Evolutionary conservation across 2,113 vertebrate species (phyloP), one percentile per base, ranked within the genome.

Genomic region (Nyctibius bracteatus): DNA sequence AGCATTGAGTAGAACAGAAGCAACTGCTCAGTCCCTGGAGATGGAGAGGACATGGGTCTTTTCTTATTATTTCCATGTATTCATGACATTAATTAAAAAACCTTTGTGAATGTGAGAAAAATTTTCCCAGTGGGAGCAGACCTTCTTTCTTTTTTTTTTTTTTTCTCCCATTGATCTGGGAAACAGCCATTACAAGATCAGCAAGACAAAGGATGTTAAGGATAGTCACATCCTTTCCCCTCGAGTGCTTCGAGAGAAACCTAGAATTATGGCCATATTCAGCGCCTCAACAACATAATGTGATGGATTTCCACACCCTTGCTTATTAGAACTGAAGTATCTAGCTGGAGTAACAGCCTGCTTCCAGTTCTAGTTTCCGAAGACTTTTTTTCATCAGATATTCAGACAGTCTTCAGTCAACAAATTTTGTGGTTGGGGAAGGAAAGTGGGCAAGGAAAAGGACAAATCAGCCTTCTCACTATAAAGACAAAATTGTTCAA

Each of bases 91-190:
- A 63, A 52, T n/a, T 57, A 46, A 86, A 86, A 94, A 78, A 41
- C 4, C 2, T 51, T 51, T 66, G 12, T 44, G 44, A 79, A 78
- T 33, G 16, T 68, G 21, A 82, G n/a, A 59, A 68, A 52, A 72
- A 12, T 6, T 30, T 37, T 83, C 28, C 8, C 8, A 41, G 12
- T 17, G 14, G 23, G 7, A 80, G 8, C 1, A 58, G 41, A 51
- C 5, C 5, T 44, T 33, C 2, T 25, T 47, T 6, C 8, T 22
- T 16, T 10, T 24, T 18, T 35, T 18, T 35, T 14, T 2, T 2
- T 1, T 4, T 14, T 8, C n/a, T 41, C 6, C 8, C n/a, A 33
- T 7, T 66, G 16, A 14, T 35, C 12, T 37, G 19, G 16, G 17
- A 78, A 86, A 79, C 6, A 7, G 10, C 6, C 46, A 25, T 47